Conservation (phyloP, 2,888 invertebrate species). For the Dolomedes plantarius region DNA sequence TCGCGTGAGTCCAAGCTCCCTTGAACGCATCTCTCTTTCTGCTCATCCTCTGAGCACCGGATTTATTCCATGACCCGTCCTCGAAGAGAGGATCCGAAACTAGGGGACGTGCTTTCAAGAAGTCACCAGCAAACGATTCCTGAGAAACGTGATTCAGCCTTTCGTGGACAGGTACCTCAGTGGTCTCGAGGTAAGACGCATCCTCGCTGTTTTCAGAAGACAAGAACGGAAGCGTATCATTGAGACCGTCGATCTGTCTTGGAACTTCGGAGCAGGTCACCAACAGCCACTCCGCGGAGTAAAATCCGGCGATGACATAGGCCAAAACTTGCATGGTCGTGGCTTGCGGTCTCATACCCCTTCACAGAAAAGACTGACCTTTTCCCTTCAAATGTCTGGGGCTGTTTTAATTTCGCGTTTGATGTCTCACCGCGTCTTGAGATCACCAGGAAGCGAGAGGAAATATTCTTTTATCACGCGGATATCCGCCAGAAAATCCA, state of each 20-base stretch:
- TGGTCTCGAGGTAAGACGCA: neutral
- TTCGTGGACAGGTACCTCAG: neutral
- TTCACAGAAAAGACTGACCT: too few species aligned
- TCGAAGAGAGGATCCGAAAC: conserved; percentile 5
- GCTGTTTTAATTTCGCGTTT: too few species aligned
- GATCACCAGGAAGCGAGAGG: neutral
- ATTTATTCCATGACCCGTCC: neutral
- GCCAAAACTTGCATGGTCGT: too few species aligned
- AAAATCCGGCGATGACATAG: too few species aligned
- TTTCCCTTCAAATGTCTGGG: too few species aligned
- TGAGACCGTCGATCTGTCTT: neutral
- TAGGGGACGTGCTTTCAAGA: neutral
- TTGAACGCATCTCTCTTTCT: conserved; percentile 19
- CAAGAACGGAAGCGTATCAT: neutral
- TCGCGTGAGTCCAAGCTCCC: conserved; percentile 4
- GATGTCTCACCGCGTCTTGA: too few species aligned
- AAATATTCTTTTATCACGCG: neutral
- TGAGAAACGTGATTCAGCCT: neutral
- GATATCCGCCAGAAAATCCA: neutral
- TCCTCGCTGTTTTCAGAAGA: neutral
- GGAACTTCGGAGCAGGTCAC: neutral
- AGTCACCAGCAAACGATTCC: neutral
- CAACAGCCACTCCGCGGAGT: neutral
- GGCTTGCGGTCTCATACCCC: too few species aligned
- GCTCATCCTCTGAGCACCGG: neutral